Evolutionary conservation across 2,113 vertebrate species (phyloP).

Genomic region (Microcebus jonahi): DNA sequence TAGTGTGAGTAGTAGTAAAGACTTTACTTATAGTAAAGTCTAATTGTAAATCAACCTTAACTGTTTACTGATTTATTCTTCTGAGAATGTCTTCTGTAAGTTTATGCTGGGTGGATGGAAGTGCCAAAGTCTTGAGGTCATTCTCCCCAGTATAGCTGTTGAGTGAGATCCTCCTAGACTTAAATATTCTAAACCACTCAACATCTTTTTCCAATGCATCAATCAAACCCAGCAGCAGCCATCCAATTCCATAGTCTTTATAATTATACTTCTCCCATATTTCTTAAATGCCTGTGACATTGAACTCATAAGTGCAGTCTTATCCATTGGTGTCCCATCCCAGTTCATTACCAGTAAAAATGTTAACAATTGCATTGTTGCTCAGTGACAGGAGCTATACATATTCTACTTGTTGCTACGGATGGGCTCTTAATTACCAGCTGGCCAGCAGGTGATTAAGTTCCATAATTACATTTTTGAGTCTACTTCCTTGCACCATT

Average conservation of each 20-base stretch:
- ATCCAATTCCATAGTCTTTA: neutral
- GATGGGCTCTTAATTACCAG: neutral
- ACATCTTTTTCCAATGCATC: neutral
- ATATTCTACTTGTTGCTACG: neutral
- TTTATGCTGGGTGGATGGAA: neutral
- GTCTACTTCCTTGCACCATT: neutral
- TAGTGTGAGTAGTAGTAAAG: too few species aligned
- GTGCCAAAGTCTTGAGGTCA: neutral
- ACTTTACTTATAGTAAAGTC: neutral
- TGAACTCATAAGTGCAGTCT: neutral
- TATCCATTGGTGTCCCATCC: neutral
- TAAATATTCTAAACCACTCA: neutral
- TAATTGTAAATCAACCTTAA: neutral
- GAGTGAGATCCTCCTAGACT: neutral
- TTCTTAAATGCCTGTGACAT: neutral
- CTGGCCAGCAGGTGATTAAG: neutral
- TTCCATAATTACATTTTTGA: neutral
- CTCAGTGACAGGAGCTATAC: neutral
- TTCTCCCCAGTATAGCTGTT: neutral
- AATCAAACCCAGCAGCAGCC: neutral
- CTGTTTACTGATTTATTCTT: neutral
- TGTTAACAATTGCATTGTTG: neutral
- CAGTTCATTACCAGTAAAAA: neutral
- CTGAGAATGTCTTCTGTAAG: neutral
- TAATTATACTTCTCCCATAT: neutral